Evolutionary conservation across 2,888 invertebrate species (phyloP).

Genomic region (Pocota personata): DNA sequence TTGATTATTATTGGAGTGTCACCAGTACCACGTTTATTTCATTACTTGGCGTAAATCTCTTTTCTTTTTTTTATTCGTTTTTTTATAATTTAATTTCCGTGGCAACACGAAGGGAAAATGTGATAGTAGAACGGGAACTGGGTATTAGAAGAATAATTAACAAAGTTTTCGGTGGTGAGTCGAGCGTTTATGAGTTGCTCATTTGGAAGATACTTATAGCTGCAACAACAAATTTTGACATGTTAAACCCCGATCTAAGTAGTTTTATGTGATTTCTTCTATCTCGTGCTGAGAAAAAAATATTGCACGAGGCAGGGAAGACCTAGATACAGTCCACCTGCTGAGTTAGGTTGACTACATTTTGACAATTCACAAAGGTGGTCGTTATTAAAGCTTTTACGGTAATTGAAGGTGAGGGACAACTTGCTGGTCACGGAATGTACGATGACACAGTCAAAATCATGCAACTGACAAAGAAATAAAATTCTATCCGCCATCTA

Average conservation of each 20-base stretch:
- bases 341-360: neutral
- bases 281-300: neutral
- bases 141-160: slow-evolving; percentile 42
- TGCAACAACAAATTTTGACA: neutral
- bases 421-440: neutral
- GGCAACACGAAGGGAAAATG: slow-evolving; percentile 41
- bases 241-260: neutral
- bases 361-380: neutral
- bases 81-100: slow-evolving; percentile 57
- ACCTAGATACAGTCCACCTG: neutral
- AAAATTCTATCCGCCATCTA: neutral
- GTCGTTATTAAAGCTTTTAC: slow-evolving; percentile 15
- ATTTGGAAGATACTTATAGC: neutral
- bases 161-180: slow-evolving; percentile 20
- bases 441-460: neutral
- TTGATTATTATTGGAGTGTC: slow-evolving; percentile 73
- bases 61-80: slow-evolving; percentile 20
- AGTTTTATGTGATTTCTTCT: neutral
- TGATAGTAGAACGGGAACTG: slow-evolving; percentile 50
- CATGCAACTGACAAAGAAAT: neutral
- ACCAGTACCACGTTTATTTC: slow-evolving; percentile 59
- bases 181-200: slow-evolving; percentile 23
- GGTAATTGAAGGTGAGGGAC: slow-evolving; percentile 12
- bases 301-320: neutral
- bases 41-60: slow-evolving; percentile 59